Base-by-base conservation (phyloP, 2,888 invertebrate genomes). In the Abscondita cerata region DNA sequence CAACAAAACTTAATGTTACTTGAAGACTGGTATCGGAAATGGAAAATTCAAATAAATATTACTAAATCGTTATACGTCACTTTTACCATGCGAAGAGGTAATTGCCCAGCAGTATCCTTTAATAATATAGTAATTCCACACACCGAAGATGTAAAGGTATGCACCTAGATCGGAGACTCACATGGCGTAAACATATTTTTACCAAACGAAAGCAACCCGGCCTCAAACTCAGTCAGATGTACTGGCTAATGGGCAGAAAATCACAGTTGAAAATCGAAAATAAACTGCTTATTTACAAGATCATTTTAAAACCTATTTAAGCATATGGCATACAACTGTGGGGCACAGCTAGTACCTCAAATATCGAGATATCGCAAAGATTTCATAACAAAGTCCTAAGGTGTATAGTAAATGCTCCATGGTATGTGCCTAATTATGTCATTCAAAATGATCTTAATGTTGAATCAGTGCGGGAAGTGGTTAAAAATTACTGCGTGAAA, bases 151-250 rank as follows among this genome's bases (percentile, higher is more conserved):
- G 18, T 41, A 13, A 9, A 18, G 25, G 25, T 25, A 25, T 25
- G 25, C 25, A 25, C 25, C 25, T 41, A 9, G 41, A 41, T 15
- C 41, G 16, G 15, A 12, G 15, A 2, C 41, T 41, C 13, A 12
- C 41, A 12, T 41, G 41, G 13, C n/a, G 18, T 13, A 15, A 8
- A 41, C 41, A 41, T 9, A 41, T 41, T 1, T 41, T 41, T 15
- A 56, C 51, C 51, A 61, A 61, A 36, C 16, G 50, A 15, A 61
- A 55, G 34, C 46, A 61, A 36, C 44, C 56, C 8, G 41, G 56
- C 1, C 36, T 50, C 19, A 55, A 53, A 20, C 47, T 59, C 31
- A 59, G 36, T 16, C 25, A 47, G 1, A 44, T 47, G 4, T 47
- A 55, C 34, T 55, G 52, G 47, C 16, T 53, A 15, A 59, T 52